Conservation (phyloP, 2,797 vertebrate species). For the Coendou prehensilis region DNA sequence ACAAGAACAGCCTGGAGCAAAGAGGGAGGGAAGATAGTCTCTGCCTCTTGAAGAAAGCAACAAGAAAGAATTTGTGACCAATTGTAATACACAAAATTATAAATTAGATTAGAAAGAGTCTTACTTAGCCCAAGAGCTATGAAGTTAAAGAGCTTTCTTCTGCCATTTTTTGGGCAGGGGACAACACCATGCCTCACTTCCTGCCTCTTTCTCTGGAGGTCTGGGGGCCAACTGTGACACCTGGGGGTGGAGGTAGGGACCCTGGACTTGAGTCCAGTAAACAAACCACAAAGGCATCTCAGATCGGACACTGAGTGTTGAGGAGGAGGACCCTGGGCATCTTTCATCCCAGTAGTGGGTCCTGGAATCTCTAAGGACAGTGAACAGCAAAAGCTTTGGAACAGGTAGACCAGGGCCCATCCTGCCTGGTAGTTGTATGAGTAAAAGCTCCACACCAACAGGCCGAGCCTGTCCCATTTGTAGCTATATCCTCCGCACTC, state of each 20-base stretch:
- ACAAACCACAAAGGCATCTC: background rate
- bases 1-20: background rate
- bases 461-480: too few relatives aligned
- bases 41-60: background rate
- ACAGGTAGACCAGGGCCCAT: background rate
- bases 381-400: background rate
- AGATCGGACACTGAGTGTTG: background rate
- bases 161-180: too few relatives aligned
- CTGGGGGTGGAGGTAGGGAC: too few relatives aligned
- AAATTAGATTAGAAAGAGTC: background rate
- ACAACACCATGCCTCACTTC: rapidly evolving
- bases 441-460: background rate
- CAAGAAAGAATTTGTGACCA: background rate
- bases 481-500: background rate
- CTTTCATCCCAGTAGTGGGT: background rate
- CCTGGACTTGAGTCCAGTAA: background rate
- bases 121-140: background rate
- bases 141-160: background rate
- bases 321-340: rapidly evolving
- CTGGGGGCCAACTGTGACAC: background rate
- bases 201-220: background rate
- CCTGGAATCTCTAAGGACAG: background rate
- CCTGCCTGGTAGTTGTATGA: rapidly evolving
- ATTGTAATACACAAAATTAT: background rate
- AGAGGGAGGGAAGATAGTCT: background rate